Evolutionary conservation across 1,140 invertebrate genomes (phyloP), one percentile per base, ranked within the genome.

Genomic region (Pygmarrhopalites habei): DNA sequence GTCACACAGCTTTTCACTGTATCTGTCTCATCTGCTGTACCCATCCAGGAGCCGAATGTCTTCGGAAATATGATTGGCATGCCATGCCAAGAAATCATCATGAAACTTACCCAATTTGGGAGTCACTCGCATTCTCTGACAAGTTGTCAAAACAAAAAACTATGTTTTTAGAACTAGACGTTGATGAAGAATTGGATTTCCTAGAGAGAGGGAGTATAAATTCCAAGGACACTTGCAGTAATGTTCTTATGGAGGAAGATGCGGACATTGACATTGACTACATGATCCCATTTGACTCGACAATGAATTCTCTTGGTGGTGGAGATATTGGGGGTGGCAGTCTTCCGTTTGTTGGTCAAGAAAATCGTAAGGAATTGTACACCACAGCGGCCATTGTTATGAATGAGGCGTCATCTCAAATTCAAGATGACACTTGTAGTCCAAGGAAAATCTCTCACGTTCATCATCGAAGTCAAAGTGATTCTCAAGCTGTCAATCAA

Each of bases 1-100:
- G 91, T 60, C 92, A 89, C 0, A 94, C 91, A 1, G 89, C 90
- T 1, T 90, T 92, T 76, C 94, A 92, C 75, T 83, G 86, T 5
- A 78, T 97, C 4, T 87, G 90, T 55, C 78, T 96, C 0, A 80
- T 96, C 23, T 86, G 87, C 1, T 88, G 86, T 26, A 95, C 89
- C 0, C 81, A 82, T 62, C 80, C 84, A 62, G 93, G 93, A 1
- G 87, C 87, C 5, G 85, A 92, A 73, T 72, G 83, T 46, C 76
- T 96, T 0, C 78, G 81, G 15, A 80, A 85, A 71, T 77, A 84
- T 72, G 86, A 83, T 1, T 71, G 66, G 66, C 51, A 62, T 52
- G 65, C 64, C 17, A 66, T 71, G 64, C 67, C 67, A 17, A 19
- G 70, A 58, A 69, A 49, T 60, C 70, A 71, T 58, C 67, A 67